These are phyloP conservation scores for Hyperoodon ampullatus DNA, from an alignment of 2,113 vertebrate genomes.

Conservation along the genomic window DNA sequence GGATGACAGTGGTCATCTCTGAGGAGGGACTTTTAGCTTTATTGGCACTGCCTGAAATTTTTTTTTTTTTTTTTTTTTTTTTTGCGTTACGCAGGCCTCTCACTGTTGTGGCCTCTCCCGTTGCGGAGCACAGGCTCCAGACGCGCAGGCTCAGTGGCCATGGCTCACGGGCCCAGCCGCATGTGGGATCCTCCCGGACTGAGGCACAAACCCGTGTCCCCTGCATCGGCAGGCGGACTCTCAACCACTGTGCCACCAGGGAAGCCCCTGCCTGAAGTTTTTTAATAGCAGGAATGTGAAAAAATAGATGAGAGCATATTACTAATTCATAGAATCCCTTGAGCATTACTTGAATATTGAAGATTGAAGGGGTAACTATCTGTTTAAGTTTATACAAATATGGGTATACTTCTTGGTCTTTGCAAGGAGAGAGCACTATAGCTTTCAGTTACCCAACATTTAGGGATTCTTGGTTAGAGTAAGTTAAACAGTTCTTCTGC, in stretches of 20 bases:
- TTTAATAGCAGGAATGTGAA: not conserved
- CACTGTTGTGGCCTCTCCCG: too few relatives aligned
- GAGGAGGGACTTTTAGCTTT: not conserved
- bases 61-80: too few relatives aligned
- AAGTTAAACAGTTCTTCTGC: not conserved
- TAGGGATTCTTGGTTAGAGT: not conserved
- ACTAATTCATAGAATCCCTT: not conserved
- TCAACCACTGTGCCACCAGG: too few relatives aligned
- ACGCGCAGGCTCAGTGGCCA: too few relatives aligned
- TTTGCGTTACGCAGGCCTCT: too few relatives aligned
- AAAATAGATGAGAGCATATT: not conserved
- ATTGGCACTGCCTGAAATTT: not conserved
- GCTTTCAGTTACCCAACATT: not conserved
- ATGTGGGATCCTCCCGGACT: too few relatives aligned
- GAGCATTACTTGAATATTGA: not conserved
- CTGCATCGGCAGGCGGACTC: too few relatives aligned
- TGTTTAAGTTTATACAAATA: not conserved
- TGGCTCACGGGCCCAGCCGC: too few relatives aligned
- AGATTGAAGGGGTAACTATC: not conserved
- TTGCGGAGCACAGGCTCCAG: too few relatives aligned
- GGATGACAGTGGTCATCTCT: not conserved
- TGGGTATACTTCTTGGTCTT: not conserved
- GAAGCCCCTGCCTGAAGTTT: not conserved
- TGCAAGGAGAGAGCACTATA: not conserved
- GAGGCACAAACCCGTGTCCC: too few relatives aligned